Percentiles rank a stretch among this genome's conserved stretches.
These are phyloP conservation scores for Microctonus aethiopoides DNA, from an alignment of 2,888 invertebrate genomes.

Conservation along the genomic window DNA sequence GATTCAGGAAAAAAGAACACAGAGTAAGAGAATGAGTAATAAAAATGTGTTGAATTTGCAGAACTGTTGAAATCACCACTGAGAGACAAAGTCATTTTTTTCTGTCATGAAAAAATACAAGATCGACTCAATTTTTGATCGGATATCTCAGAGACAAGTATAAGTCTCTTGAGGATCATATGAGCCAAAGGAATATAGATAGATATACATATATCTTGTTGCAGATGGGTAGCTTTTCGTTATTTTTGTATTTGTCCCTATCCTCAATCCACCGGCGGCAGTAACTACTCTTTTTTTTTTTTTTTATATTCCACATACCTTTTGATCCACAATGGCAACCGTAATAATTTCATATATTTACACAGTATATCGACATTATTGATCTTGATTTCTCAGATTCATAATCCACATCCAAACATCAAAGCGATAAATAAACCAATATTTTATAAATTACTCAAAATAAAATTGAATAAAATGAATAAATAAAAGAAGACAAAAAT, in stretches of 20 bases:
- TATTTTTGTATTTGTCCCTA: slow-evolving; percentile 3
- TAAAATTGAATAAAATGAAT: too few relatives aligned
- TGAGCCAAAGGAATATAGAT: not conserved
- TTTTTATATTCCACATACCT: not conserved
- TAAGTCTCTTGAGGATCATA: slow-evolving; percentile 6
- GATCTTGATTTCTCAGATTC: too few relatives aligned
- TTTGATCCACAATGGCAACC: not conserved
- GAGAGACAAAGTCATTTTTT: slow-evolving; percentile 17
- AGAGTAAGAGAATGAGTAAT: not conserved
- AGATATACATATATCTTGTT: not conserved
- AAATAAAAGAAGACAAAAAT: not conserved
- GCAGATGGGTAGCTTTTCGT: not conserved
- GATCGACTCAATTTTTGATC: slow-evolving; percentile 13
- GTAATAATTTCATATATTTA: not conserved
- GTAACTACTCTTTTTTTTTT: not conserved
- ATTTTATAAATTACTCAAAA: too few relatives aligned
- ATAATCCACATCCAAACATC: too few relatives aligned
- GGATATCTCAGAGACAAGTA: too few relatives aligned
- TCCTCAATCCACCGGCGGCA: not conserved
- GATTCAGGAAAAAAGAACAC: not conserved
- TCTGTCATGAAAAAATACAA: not conserved
- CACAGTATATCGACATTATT: too few relatives aligned
- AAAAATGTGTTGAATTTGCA: not conserved
- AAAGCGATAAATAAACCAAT: too few relatives aligned
- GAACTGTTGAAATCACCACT: slow-evolving; percentile 41